These are phyloP conservation scores for Pseudoips prasinana DNA, from an alignment of 2,888 invertebrate genomes.

Conservation along the genomic window DNA sequence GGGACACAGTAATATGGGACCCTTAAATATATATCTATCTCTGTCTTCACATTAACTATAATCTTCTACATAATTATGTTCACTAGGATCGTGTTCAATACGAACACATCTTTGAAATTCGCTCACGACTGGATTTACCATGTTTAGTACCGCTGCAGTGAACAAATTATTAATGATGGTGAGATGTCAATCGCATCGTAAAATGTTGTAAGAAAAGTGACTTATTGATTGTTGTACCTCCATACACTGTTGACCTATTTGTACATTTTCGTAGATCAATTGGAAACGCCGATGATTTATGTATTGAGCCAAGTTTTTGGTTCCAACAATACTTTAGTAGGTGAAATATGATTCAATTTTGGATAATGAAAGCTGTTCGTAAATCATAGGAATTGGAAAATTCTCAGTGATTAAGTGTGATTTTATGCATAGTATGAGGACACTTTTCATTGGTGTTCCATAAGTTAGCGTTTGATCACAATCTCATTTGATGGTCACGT, in stretches of 20 bases:
- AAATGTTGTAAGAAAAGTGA: constrained; percentile 34
- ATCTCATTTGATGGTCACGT: no score
- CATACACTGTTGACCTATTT: constrained; percentile 33
- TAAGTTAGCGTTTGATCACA: no score
- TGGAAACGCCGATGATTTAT: constrained; percentile 35
- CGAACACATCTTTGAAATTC: no score
- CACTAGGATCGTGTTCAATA: no score
- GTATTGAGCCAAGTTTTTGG: constrained; percentile 26
- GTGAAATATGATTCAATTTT: constrained; percentile 27
- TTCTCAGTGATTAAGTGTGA: constrained; percentile 6
- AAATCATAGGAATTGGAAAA: constrained; percentile 10
- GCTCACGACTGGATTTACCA: no score
- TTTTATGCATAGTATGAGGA: constrained; percentile 13
- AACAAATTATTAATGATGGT: constrained; percentile 38
- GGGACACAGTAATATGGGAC: no score
- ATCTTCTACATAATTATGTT: no score
- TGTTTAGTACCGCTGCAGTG: no score
- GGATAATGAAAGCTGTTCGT: constrained; percentile 4
- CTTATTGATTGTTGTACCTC: constrained; percentile 35
- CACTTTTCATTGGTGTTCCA: no score
- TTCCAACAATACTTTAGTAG: constrained; percentile 13
- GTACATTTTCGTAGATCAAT: constrained; percentile 26
- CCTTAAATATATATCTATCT: no score
- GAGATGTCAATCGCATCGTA: constrained; percentile 31
- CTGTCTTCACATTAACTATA: no score